Conservation (phyloP, 2,797 vertebrate genomes). For the Rachycentron canadum region DNA sequence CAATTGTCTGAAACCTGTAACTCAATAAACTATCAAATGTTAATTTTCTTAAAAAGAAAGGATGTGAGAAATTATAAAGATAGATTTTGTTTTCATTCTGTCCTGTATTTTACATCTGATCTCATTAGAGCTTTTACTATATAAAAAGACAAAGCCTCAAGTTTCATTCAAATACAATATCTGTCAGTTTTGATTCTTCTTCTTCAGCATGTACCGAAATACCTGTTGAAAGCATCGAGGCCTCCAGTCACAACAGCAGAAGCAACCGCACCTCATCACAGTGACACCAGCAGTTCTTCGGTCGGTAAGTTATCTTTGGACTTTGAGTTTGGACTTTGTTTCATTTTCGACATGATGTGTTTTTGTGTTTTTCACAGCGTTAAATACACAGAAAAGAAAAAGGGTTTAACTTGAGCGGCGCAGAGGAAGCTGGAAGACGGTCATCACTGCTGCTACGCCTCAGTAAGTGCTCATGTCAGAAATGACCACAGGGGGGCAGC, state of each 20-base stretch:
- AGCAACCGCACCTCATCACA: not conserved
- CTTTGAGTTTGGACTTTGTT: not conserved
- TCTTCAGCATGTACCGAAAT: slow-evolving; percentile 72
- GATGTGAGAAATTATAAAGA: no score
- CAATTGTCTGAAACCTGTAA: no score
- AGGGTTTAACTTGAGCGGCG: slow-evolving; percentile 17
- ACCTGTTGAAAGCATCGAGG: slow-evolving; percentile 53
- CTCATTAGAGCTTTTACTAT: no score
- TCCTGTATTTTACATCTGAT: no score
- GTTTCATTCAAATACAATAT: not conserved
- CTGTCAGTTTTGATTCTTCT: not conserved
- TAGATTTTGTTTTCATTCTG: no score
- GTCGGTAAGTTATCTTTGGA: slow-evolving; percentile 38
- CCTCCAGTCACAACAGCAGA: slow-evolving; percentile 12
- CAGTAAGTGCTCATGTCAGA: not conserved
- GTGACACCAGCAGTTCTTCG: not conserved
- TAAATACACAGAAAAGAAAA: slow-evolving; percentile 48
- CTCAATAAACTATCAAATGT: no score
- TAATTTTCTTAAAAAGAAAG: no score
- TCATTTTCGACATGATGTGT: not conserved
- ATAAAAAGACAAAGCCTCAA: no score
- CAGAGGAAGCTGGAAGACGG: not conserved
- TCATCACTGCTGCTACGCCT: not conserved
- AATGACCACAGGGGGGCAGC: slow-evolving; percentile 66
- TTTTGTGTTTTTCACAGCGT: slow-evolving; percentile 34